Evolutionary conservation across 1,140 invertebrate genomes (phyloP), one percentile per base, ranked within the genome.

Genomic region (Drosophila lowei): DNA sequence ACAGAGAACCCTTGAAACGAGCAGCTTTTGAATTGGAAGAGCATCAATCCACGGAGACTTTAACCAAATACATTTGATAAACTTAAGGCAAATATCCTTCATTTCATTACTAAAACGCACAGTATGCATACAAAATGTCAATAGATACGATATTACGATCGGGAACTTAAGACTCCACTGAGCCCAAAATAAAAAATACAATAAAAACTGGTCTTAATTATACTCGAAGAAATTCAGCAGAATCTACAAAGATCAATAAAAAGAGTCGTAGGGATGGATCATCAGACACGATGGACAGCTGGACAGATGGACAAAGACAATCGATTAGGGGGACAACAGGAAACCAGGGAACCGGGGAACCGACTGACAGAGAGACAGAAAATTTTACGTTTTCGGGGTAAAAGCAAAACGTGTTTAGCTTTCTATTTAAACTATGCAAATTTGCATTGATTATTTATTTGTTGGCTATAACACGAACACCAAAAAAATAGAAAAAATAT

Each of bases 381-480:
- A 66, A 61, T 48, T 84, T 75, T 80, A 80, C 81, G 80, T 73
- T 79, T 85, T 76, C 8, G 56, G 70, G 81, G 81, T 85, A 86
- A 86, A 71, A 85, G 81, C 77, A 80, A 85, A 85, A 85, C 81
- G 81, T 85, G 81, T 85, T 85, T 80, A 86, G 81, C 81, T 85
- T 85, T 85, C 81, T 85, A 86, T 86, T 85, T 85, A 86, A 79
- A 84, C 79, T 85, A 85, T 86, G 81, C 81, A 86, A 85, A 85
- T 86, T 54, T 58, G 68, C 64, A 76, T 85, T 73, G 81, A 76
- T 85, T 85, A 85, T 85, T 85, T 85, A 86, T 85, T 71, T 85
- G 64, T 77, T 80, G 73, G 64, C 61, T 72, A 49, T 59, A 58
- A 72, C 54, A 66, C 52, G 65, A 64, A 79, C 79, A 76, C 62